phyloP scores from a whole-genome alignment of 2,113 vertebrate species.

The Alouatta palliata region DNA sequence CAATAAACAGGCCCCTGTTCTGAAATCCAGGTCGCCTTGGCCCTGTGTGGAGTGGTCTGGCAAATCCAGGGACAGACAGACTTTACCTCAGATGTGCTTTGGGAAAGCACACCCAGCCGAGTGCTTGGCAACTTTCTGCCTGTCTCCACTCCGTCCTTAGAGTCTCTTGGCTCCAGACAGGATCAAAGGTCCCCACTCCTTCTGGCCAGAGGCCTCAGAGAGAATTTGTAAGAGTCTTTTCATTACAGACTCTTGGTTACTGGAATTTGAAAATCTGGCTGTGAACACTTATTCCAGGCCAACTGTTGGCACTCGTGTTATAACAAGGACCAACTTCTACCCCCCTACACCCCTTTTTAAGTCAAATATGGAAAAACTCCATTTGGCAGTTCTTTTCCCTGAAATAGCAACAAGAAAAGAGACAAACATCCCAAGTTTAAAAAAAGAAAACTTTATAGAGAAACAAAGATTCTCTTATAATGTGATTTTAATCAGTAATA shows the following conservation, averaged over 20 bases:
- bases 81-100: background rate
- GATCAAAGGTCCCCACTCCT: constrained; percentile 26
- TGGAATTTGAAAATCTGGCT: constrained; percentile 55
- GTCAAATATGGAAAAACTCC: constrained; percentile 58
- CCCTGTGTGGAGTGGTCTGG: background rate
- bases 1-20: background rate
- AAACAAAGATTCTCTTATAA: background rate
- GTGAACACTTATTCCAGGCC: constrained; percentile 28
- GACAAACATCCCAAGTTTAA: background rate
- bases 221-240: constrained; percentile 54
- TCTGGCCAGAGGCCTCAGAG: background rate
- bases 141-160: background rate
- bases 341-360: background rate
- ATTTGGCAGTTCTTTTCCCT: constrained; percentile 39
- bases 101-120: background rate
- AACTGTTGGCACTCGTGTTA: constrained; percentile 11
- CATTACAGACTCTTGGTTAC: constrained; percentile 48
- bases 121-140: background rate
- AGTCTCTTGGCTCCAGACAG: background rate
- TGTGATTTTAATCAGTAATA: background rate
- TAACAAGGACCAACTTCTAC: background rate
- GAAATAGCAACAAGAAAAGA: constrained; percentile 37
- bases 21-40: background rate
- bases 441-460: background rate
- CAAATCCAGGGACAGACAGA: background rate